These are phyloP conservation scores for Tetraodon nigroviridis DNA, from an alignment of 2,113 vertebrate genomes.

Conservation along the genomic window DNA sequence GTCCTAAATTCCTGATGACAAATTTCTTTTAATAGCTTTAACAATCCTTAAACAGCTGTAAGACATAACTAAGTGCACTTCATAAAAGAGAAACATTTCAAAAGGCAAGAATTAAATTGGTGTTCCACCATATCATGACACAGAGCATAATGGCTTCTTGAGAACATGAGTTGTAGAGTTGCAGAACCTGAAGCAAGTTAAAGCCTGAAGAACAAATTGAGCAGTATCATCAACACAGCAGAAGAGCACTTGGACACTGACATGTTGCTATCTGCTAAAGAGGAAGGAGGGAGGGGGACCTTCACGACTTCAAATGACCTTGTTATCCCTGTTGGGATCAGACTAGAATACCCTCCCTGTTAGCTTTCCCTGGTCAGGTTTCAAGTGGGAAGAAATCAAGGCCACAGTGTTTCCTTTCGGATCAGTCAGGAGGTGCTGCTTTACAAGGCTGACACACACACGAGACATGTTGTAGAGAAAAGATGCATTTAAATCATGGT, in stretches of 20 bases:
- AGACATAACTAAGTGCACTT: too few species aligned
- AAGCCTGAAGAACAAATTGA: slow-evolving; percentile 51
- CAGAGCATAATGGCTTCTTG: slow-evolving; percentile 1
- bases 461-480: background rate
- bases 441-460: slow-evolving; percentile 1
- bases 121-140: background rate
- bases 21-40: too few species aligned
- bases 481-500: background rate
- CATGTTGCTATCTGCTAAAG: slow-evolving; percentile 38
- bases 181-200: slow-evolving; percentile 26
- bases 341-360: slow-evolving; percentile 48
- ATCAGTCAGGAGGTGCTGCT: background rate
- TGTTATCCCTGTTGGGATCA: slow-evolving; percentile 58
- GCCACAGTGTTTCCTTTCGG: slow-evolving; percentile 11
- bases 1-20: too few species aligned
- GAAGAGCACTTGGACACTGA: slow-evolving; percentile 31
- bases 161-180: slow-evolving; percentile 43
- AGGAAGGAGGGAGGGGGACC: slow-evolving; percentile 12
- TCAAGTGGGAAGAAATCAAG: slow-evolving; percentile 30
- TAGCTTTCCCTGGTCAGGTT: slow-evolving; percentile 53
- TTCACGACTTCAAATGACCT: slow-evolving; percentile 52
- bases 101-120: background rate
- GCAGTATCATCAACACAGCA: slow-evolving; percentile 29
- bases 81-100: too few species aligned
- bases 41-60: too few species aligned